Evolutionary conservation across 2,113 vertebrate genomes (phyloP).

Genomic region (Fulica atra): DNA sequence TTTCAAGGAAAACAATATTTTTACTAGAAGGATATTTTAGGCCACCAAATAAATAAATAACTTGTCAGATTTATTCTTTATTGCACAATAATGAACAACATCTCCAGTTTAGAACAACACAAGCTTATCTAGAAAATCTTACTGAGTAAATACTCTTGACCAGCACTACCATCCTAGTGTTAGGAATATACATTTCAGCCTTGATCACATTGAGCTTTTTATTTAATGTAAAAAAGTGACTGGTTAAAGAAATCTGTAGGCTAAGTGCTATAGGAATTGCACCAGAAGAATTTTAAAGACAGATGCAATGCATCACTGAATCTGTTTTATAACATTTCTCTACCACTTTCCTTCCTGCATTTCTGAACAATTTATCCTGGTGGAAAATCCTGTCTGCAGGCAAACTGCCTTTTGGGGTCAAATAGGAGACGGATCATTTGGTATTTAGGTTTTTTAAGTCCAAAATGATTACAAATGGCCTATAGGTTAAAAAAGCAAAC

Average conservation of each 20-base stretch:
- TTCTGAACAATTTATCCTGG: background rate
- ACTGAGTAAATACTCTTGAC: background rate
- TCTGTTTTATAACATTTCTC: background rate
- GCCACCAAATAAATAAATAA: background rate
- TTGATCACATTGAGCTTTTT: background rate
- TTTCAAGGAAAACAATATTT: background rate
- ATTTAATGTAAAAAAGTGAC: background rate
- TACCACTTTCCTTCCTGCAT: background rate
- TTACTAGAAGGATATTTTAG: background rate
- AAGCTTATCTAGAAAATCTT: background rate
- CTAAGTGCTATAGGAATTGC: background rate
- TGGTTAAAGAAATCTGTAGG: background rate
- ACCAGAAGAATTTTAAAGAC: background rate
- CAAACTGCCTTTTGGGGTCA: background rate
- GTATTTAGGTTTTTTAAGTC: background rate
- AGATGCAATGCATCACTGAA: background rate
- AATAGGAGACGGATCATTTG: background rate
- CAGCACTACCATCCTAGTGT: background rate
- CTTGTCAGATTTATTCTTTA: background rate
- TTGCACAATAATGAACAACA: background rate
- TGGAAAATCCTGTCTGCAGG: background rate
- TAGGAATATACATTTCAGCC: background rate
- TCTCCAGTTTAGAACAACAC: background rate
- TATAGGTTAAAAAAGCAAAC: background rate
- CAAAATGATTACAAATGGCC: background rate